A percentile compares a stretch with the other conserved stretches of the same genome.
Conservation (phyloP, 2,113 vertebrate genomes). For the Nothocercus nigrocapillus region DNA sequence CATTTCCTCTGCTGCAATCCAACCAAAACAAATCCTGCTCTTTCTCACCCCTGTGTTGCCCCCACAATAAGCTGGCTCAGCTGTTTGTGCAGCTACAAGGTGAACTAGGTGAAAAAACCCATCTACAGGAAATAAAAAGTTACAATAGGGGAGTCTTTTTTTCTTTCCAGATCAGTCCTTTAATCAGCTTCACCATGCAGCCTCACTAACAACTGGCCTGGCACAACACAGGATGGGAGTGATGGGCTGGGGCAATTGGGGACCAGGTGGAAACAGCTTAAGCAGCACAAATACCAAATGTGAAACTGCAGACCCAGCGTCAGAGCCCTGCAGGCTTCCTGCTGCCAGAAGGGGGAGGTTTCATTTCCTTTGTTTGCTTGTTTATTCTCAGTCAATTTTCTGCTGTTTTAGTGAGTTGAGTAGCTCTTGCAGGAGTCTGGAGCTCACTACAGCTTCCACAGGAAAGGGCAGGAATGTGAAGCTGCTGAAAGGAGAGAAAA, state of each 20-base stretch:
- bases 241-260: not conserved
- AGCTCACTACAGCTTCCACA: fast-evolving
- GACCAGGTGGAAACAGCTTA: not conserved
- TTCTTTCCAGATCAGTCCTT: not conserved
- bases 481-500: not conserved
- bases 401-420: not conserved
- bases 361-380: not conserved
- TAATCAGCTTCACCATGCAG: not conserved
- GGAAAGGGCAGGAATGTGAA: not conserved
- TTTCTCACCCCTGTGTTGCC: not conserved
- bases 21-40: not conserved
- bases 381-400: not conserved
- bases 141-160: not conserved
- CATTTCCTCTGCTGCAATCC: not conserved
- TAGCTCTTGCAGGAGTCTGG: not conserved
- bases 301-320: not conserved
- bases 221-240: not conserved
- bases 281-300: not conserved
- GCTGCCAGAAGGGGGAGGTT: not conserved
- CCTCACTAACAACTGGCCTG: not conserved
- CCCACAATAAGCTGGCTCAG: not conserved
- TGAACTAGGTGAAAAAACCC: too few species aligned
- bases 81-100: not conserved
- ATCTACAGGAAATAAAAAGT: not conserved
- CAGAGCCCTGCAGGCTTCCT: not conserved